Base-by-base conservation (phyloP, 1,140 invertebrate species). In the Bradynema listronoti region DNA sequence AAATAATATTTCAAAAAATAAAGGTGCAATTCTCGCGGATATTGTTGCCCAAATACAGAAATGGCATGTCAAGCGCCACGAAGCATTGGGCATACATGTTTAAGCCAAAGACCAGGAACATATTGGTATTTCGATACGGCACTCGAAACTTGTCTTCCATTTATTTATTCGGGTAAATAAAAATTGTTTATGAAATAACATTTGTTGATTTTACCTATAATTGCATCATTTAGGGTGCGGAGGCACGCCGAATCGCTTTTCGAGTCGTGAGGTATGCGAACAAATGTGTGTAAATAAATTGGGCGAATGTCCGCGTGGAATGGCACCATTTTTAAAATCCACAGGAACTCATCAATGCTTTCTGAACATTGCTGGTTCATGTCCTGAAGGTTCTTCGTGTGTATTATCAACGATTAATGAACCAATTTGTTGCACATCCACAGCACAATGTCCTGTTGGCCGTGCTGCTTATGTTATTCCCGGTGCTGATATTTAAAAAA, bases 81-180 rank as follows among this genome's bases (percentile, higher is more conserved):
- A 50, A 62, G 57, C 43, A 63, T 72, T 57, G 72, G 77, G 52
- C 67, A 69, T 55, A 56, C 56, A 19, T 77, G 75, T 58, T 56
- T 68, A 24, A 61, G 80, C 71, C 49, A 69, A 57, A 51, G 78
- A 69, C 72, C 61, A 34, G 32, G 78, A 16, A 72, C 77, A 39
- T 61, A 63, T 52, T 82, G 75, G 69, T 79, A 74, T 63, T 58
- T 50, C 65, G 78, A 81, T 62, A 54, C 65, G 16, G 58, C 67
- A 6, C 71, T 71, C 11, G 63, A 71, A n/a, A 58, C 63, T 29
- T 81, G 80, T 63, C 57, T 78, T 22, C 58, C 51, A 16, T 81
- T 82, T 58, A 65, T 68, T 7, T 81, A 80, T 61, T 75, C 77
- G n/a, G 80, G 80, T 39, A 30, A 22, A 2, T 55, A 47, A 24